A percentile compares a stretch with the other conserved stretches of the same genome.
Evolutionary conservation across 2,888 invertebrate genomes (phyloP).

Genomic region (Monochamus alternatus): DNA sequence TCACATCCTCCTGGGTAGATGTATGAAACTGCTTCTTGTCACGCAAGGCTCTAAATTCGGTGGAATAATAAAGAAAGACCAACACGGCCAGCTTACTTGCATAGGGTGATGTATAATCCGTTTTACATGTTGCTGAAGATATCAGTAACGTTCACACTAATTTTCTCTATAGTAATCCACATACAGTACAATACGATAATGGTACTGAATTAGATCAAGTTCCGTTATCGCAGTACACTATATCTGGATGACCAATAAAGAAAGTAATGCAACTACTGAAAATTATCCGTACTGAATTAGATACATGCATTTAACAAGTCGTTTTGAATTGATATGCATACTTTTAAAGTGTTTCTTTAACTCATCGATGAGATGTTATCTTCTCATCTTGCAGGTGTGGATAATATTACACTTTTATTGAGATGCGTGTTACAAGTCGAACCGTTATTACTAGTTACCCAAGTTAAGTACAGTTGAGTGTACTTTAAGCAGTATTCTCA

Average conservation of each 20-base stretch:
- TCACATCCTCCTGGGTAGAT: slow-evolving; percentile 50
- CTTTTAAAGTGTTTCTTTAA: not conserved
- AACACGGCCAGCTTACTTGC: not conserved
- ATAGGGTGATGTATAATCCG: not conserved
- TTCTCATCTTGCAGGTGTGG: not conserved
- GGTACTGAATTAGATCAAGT: no score
- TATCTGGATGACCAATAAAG: no score
- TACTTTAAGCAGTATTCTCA: not conserved
- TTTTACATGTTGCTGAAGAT: no score
- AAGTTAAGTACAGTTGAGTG: not conserved
- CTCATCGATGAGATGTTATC: slow-evolving; percentile 8
- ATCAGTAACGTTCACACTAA: no score
- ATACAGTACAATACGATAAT: no score
- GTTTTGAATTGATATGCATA: no score
- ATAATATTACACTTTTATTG: not conserved
- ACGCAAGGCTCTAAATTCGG: slow-evolving; percentile 49
- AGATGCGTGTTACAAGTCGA: slow-evolving; percentile 6
- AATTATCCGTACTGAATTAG: no score
- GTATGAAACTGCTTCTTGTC: slow-evolving; percentile 50
- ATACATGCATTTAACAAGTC: no score
- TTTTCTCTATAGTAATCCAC: not conserved
- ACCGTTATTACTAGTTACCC: slow-evolving; percentile 2
- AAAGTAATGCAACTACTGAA: no score
- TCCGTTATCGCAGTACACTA: no score
- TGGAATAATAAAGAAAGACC: not conserved